Evolutionary conservation across 2,797 vertebrate species (phyloP).

Genomic region (Borostomias antarcticus): DNA sequence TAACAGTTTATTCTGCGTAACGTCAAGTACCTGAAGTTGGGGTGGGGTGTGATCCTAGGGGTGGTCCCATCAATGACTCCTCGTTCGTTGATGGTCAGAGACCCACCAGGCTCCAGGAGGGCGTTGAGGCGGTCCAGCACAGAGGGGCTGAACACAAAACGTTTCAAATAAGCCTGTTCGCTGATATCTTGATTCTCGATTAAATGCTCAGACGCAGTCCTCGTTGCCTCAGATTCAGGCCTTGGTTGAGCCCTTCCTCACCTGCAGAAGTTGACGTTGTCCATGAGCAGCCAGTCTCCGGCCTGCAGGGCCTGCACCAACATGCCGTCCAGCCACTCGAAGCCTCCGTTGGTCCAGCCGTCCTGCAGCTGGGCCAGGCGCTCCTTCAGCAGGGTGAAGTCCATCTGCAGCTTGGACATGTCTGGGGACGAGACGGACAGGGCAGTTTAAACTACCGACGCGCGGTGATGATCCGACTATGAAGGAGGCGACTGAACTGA

Average conservation of each 20-base stretch:
- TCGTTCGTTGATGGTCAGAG: conserved; percentile 90
- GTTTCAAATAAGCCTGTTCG: too few relatives aligned
- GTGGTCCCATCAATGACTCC: conserved; percentile 90
- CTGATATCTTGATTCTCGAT: too few relatives aligned
- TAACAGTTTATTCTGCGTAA: too few relatives aligned
- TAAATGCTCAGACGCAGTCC: too few relatives aligned
- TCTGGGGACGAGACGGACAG: conserved; percentile 71
- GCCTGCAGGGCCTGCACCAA: conserved; percentile 89
- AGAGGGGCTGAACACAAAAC: conserved; percentile 81
- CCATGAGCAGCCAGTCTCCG: conserved; percentile 97
- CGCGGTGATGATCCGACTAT: too few relatives aligned
- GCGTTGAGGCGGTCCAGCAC: conserved; percentile 97
- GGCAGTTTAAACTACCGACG: too few relatives aligned
- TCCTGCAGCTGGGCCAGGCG: conserved; percentile 84
- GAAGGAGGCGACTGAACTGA: too few relatives aligned
- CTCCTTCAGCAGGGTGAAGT: conserved; percentile 86
- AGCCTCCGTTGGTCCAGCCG: conserved; percentile 84
- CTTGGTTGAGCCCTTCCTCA: conserved; percentile 56
- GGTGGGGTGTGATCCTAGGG: conserved; percentile 87
- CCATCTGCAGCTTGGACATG: conserved; percentile 89
- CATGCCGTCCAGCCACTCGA: conserved; percentile 96
- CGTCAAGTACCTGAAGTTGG: conserved; percentile 97
- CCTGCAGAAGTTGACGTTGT: conserved; percentile 99
- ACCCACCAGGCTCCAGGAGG: conserved; percentile 91
- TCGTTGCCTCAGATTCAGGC: background rate